Base-by-base conservation (phyloP, 2,113 vertebrate genomes). In the Cryptotis parvus region DNA sequence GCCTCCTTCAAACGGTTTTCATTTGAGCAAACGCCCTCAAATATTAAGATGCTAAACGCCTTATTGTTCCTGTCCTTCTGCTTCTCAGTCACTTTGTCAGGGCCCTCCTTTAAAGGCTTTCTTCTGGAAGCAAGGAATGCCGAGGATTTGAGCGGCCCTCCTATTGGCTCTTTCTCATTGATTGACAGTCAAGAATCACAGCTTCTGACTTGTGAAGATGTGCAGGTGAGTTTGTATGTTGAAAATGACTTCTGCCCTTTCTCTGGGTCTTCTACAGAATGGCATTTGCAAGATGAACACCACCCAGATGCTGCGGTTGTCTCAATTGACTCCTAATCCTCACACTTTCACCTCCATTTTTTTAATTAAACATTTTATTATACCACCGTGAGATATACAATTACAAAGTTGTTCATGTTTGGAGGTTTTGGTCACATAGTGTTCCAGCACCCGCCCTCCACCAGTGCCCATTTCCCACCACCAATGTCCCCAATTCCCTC, bases 81-180 rank as follows among this genome's bases (percentile, higher is more conserved):
- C 93, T 49, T 92, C 83, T 66, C 94, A 99, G 99, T 99, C 69
- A 96, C 91, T 31, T 82, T 99, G 84, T 98, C 97, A 82, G 98
- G 97, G n/a, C 95, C 93, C 6, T 75, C 88, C 18, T 99, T 99
- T 96, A 96, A 91, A 93, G 99, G 99, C 15, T 99, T 99, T 90
- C 98, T 99, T 29, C 74, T 99, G 9, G 98, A 99, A 97, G 98
- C 98, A 18, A 96, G 98, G 10, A 81, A 98, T 83, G 97, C 98
- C 33, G 96, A 94, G 1, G 84, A 97, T 39, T 76, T 96, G 77
- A 89, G 74, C 12, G 91, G 95, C 9, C 80, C 95, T 73, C 95
- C 98, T 8, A 11, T 98, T 66, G 99, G 99, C 9, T 97, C 97
- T 66, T 99, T 99, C 68, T 52, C 79, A 1, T 72, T 99, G 24